Base-by-base conservation (phyloP, 2,888 invertebrate genomes). In the Idaea dimidiata region DNA sequence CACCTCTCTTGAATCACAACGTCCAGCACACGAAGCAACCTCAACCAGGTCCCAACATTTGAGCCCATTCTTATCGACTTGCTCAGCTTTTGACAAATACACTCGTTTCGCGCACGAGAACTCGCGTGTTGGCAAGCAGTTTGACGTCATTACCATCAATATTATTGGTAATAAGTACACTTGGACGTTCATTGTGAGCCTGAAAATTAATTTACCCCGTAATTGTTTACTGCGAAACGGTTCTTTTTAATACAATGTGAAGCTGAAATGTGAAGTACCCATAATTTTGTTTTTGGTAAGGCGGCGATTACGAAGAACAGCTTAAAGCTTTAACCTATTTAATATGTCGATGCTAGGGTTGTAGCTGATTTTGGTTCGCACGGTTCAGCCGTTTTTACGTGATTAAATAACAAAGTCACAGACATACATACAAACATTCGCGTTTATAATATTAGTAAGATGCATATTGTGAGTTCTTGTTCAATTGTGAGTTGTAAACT, bases 1-100 rank as follows among this genome's bases (percentile, higher is more conserved):
- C 72, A 86, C 97, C 93, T 97, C 97, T 80, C 96, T 96, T 0
- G 97, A 96, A 81, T 97, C 96, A 78, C 97, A 97, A 59, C 96
- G 91, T 17, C 97, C 97, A 93, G 96, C 96, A 80, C 97, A 97
- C 0, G 96, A 95, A 80, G 95, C 94, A 0, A 97, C 96, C 54
- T 94, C 94, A 14, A 97, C 93, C 60, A 93, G 91, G 75, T 96
- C 97, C 95, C 96, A 96, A 80, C 97, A 97, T 64, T 94, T 93
- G 16, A 94, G 93, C 0, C 96, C 96, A 32, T 91, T 89, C 31
- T 89, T 89, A 73, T 95, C 95, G 0, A 88, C 82, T 74, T 95
- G 95, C 6, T 94, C 94, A 0, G 96, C 96, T 58, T 93, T 93
- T 71, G 95, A 95, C 0, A 94, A 94, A 80, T 96, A 95, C 43